phyloP scores from a whole-genome alignment of 2,113 vertebrate species.

The Ceyx cyanopectus region DNA sequence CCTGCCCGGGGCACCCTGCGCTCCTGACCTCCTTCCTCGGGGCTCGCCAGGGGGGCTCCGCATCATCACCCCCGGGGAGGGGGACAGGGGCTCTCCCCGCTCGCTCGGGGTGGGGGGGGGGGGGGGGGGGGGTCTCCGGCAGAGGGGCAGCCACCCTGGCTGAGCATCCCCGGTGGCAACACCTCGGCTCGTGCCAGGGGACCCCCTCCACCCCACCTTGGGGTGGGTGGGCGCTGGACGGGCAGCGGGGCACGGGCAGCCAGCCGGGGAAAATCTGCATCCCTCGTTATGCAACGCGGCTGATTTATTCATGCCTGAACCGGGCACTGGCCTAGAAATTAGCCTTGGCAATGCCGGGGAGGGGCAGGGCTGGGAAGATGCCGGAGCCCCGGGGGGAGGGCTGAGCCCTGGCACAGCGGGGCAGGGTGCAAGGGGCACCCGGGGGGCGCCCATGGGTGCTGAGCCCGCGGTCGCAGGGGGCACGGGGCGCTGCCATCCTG shows the following conservation, averaged over 20 bases:
- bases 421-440: rapidly evolving
- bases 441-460: rapidly evolving
- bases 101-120: background rate
- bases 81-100: background rate
- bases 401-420: background rate
- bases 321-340: slow-evolving; percentile 62
- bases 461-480: rapidly evolving
- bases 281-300: slow-evolving; percentile 34
- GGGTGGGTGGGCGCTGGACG: background rate
- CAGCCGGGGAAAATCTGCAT: slow-evolving; percentile 28
- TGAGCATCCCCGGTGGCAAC: too few relatives aligned
- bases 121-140: background rate
- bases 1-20: slow-evolving; percentile 24
- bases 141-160: background rate
- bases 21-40: slow-evolving; percentile 4
- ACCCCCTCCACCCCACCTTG: background rate
- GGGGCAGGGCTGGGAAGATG: background rate
- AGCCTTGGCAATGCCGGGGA: background rate
- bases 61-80: background rate
- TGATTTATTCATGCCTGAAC: slow-evolving; percentile 62
- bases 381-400: background rate
- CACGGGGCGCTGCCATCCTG: background rate
- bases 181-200: background rate
- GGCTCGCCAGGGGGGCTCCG: background rate
- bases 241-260: background rate